phyloP scores from a whole-genome alignment of 2,888 invertebrate genomes.

The Hipparchia sbordonii region DNA sequence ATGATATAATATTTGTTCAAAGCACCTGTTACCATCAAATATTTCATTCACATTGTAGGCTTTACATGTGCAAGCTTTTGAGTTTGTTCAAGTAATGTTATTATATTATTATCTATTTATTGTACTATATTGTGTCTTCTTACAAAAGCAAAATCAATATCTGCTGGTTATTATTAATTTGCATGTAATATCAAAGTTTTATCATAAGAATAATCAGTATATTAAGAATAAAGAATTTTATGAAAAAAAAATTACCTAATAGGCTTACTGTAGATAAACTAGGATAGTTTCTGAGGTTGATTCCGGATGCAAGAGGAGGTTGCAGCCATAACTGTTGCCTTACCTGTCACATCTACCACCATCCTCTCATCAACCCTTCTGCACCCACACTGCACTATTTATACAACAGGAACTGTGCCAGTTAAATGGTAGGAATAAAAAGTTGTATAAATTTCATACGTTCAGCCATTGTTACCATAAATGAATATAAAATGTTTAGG shows the following conservation, averaged over 20 bases:
- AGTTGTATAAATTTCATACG: too few relatives aligned
- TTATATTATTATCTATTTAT: not conserved
- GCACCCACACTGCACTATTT: too few relatives aligned
- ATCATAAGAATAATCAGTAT: not conserved
- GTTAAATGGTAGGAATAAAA: too few relatives aligned
- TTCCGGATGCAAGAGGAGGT: too few relatives aligned
- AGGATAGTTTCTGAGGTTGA: too few relatives aligned
- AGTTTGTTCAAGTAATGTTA: not conserved
- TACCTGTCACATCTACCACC: too few relatives aligned
- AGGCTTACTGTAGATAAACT: too few relatives aligned
- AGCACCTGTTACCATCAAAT: conserved; percentile 30
- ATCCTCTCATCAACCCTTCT: too few relatives aligned
- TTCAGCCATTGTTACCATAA: too few relatives aligned
- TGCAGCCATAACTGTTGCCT: too few relatives aligned
- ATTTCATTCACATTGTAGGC: conserved; percentile 35
- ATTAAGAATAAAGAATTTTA: too few relatives aligned
- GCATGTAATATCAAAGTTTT: not conserved
- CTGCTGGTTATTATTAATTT: not conserved
- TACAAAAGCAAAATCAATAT: not conserved
- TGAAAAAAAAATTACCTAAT: too few relatives aligned
- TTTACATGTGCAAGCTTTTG: conserved; percentile 25
- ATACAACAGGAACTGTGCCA: not conserved
- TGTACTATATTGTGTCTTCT: not conserved
- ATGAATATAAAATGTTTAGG: not conserved
- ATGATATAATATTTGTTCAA: conserved; percentile 34